Evolutionary conservation across 64 coral and sea anemone genomes (phyloP).

Genomic region (Acropora tenuis): DNA sequence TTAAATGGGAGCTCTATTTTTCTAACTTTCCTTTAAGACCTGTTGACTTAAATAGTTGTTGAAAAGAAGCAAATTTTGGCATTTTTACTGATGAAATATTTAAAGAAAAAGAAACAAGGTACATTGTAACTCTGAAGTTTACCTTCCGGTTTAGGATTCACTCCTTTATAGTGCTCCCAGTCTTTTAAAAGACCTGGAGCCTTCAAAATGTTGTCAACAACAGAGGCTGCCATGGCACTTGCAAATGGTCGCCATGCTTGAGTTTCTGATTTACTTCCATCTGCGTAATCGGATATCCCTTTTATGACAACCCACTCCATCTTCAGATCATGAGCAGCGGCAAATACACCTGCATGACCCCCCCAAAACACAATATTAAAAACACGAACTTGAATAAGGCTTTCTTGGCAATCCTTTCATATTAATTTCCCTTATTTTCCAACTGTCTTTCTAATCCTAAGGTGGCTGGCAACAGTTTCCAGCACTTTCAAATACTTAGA

Average conservation of each 20-base stretch:
- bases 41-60: too few relatives aligned
- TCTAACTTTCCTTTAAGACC: too few relatives aligned
- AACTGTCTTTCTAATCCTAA: too few relatives aligned
- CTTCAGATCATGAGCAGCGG: constrained; percentile 32
- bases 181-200: constrained; percentile 16
- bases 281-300: constrained; percentile 24
- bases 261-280: constrained; percentile 38
- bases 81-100: neutral
- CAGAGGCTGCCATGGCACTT: constrained; percentile 41
- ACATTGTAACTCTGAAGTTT: neutral
- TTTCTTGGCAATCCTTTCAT: too few relatives aligned
- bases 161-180: constrained; percentile 25
- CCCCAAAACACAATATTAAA: too few relatives aligned
- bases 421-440: too few relatives aligned
- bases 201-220: constrained; percentile 14
- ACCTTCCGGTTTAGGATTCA: neutral
- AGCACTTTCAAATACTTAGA: too few relatives aligned
- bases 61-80: too few relatives aligned
- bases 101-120: neutral
- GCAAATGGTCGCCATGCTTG: constrained; percentile 25
- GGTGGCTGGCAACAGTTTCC: too few relatives aligned
- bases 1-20: too few relatives aligned
- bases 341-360: constrained; percentile 16
- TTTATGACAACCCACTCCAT: constrained; percentile 24
- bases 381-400: too few relatives aligned